A percentile compares a stretch with the other conserved stretches of the same genome.
Conservation (phyloP, 2,888 invertebrate species). For the Nemapogon koenigi region DNA sequence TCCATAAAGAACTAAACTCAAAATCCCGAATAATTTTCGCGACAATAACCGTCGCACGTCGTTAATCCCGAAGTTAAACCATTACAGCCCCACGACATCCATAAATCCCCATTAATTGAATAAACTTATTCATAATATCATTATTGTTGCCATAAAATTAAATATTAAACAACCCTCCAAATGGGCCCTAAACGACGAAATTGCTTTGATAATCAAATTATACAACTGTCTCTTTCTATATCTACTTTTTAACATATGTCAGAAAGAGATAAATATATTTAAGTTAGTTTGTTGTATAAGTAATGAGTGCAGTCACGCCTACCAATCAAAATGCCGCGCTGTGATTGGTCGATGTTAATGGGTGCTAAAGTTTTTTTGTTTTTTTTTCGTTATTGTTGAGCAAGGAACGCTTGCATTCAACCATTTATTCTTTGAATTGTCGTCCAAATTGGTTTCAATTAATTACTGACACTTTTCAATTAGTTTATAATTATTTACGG, state of each 20-base stretch:
- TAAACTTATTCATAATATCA: slow-evolving; percentile 51
- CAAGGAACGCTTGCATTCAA: background rate
- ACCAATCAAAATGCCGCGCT: slow-evolving; percentile 38
- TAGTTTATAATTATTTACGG: background rate
- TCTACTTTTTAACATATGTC: slow-evolving; percentile 1
- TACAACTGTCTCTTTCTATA: slow-evolving; percentile 21
- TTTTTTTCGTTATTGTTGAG: slow-evolving; percentile 23
- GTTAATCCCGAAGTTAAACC: slow-evolving; percentile 24
- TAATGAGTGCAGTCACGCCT: slow-evolving; percentile 56
- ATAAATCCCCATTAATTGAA: slow-evolving; percentile 44
- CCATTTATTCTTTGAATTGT: slow-evolving; percentile 1
- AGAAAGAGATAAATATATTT: slow-evolving; percentile 25
- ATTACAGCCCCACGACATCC: slow-evolving; percentile 34
- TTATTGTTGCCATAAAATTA: slow-evolving; percentile 54
- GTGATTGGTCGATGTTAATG: slow-evolving; percentile 47
- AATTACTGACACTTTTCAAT: background rate
- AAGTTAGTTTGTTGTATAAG: slow-evolving; percentile 27
- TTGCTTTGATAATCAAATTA: slow-evolving; percentile 29
- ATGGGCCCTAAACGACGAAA: slow-evolving; percentile 30
- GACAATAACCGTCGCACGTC: slow-evolving; percentile 23
- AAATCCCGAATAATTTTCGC: slow-evolving; percentile 18
- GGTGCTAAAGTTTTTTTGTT: slow-evolving; percentile 42
- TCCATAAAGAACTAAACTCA: too few species aligned
- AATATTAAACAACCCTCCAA: slow-evolving; percentile 53
- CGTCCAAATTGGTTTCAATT: background rate